These are phyloP conservation scores for Poecile atricapillus DNA, from an alignment of 2,113 vertebrate genomes.

Conservation along the genomic window DNA sequence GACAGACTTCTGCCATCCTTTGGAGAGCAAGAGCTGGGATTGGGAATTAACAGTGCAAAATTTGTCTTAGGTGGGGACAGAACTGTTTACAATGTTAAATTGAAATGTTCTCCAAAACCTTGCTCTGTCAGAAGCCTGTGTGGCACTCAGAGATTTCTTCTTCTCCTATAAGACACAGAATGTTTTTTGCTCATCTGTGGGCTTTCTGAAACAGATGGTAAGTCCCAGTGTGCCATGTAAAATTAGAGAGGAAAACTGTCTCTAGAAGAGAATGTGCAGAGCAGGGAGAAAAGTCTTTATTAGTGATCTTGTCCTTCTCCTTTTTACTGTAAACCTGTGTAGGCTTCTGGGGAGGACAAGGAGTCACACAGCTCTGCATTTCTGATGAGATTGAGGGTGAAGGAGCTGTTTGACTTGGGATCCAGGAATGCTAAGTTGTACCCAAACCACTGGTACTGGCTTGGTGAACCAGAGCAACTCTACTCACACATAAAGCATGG, in stretches of 20 bases:
- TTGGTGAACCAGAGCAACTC: neutral
- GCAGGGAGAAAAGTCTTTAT: constrained; percentile 11
- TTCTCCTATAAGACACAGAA: neutral
- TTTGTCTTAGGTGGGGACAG: neutral
- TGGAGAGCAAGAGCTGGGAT: neutral
- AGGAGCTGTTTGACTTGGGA: neutral
- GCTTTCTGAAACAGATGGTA: constrained; percentile 40
- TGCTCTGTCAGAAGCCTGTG: neutral
- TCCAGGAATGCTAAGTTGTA: neutral
- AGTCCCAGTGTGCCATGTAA: neutral
- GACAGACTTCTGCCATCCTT: neutral
- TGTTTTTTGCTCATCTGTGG: neutral
- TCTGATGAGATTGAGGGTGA: neutral
- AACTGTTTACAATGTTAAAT: neutral
- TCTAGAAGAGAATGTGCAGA: neutral
- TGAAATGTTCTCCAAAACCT: neutral
- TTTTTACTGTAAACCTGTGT: neutral
- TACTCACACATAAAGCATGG: neutral
- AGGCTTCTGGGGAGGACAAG: neutral
- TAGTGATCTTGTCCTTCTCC: neutral
- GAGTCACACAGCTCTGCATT: neutral
- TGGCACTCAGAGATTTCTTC: neutral
- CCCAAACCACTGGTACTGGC: neutral
- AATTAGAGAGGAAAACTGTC: constrained; percentile 29
- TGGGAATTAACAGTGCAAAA: neutral